Conservation (phyloP, 2,113 vertebrate species). For the Athene noctua region DNA sequence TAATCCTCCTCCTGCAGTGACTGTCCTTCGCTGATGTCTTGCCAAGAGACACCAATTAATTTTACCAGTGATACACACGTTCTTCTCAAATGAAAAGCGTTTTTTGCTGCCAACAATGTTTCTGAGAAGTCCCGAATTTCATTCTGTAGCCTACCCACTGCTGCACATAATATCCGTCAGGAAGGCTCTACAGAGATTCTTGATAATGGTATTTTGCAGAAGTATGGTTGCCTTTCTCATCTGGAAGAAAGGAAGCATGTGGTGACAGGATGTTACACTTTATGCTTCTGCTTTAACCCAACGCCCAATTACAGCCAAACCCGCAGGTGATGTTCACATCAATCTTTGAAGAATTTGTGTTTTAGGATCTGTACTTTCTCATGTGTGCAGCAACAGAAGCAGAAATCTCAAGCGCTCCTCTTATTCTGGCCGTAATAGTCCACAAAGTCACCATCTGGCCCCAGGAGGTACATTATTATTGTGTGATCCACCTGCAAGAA, state of each 20-base stretch:
- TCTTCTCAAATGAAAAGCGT: too few species aligned
- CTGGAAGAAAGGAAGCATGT: not conserved
- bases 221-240: not conserved
- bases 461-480: slow-evolving; percentile 97
- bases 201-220: not conserved
- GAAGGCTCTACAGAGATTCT: not conserved
- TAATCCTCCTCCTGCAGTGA: too few species aligned
- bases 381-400: too few species aligned
- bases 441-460: slow-evolving; percentile 87
- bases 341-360: not conserved
- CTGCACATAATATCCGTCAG: not conserved
- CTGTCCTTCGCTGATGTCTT: too few species aligned
- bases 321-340: not conserved
- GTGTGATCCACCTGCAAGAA: slow-evolving; percentile 92
- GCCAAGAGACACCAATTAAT: too few species aligned
- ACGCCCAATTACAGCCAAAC: not conserved
- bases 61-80: too few species aligned
- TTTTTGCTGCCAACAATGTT: too few species aligned
- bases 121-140: too few species aligned
- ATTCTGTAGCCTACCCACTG: not conserved
- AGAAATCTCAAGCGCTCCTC: too few species aligned
- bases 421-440: slow-evolving; percentile 98
- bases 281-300: not conserved
- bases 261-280: not conserved
- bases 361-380: slow-evolving; percentile 66